Conservation (phyloP, 1,140 invertebrate species). For the Popillia japonica region DNA sequence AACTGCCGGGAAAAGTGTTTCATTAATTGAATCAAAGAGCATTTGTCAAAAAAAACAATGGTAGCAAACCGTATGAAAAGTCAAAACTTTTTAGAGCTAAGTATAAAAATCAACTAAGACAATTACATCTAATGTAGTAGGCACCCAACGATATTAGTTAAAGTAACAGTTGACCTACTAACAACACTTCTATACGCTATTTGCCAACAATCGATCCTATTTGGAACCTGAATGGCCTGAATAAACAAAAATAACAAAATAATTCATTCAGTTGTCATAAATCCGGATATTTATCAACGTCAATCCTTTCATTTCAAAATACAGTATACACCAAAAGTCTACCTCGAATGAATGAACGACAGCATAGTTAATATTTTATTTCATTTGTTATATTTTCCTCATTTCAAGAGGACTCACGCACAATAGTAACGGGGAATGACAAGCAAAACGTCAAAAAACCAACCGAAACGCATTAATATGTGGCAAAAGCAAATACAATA, state of each 20-base stretch:
- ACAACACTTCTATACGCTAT: no score
- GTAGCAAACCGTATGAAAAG: no score
- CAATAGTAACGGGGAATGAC: background rate
- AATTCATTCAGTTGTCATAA: background rate
- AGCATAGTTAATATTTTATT: background rate
- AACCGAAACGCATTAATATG: background rate
- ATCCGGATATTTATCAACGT: background rate
- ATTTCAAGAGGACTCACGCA: background rate
- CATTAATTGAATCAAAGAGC: no score
- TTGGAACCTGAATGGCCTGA: no score
- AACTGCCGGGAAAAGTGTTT: no score
- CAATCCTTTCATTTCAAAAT: background rate
- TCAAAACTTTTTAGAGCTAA: no score
- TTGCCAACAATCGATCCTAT: no score
- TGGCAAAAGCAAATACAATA: slow-evolving; percentile 14
- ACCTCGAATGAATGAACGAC: background rate
- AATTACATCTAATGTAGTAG: no score
- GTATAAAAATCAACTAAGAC: no score
- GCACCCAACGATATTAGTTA: no score
- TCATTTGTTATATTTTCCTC: background rate
- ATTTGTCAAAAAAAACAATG: no score
- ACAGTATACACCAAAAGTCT: background rate
- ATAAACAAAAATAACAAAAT: background rate
- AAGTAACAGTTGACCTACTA: no score
- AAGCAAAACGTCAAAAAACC: slow-evolving; percentile 8